A percentile compares a stretch with the other conserved stretches of the same genome.
Evolutionary conservation across 37 sponge, comb jelly and placozoan species (phyloP).

Genomic region (Cliona cf. orientalis): DNA sequence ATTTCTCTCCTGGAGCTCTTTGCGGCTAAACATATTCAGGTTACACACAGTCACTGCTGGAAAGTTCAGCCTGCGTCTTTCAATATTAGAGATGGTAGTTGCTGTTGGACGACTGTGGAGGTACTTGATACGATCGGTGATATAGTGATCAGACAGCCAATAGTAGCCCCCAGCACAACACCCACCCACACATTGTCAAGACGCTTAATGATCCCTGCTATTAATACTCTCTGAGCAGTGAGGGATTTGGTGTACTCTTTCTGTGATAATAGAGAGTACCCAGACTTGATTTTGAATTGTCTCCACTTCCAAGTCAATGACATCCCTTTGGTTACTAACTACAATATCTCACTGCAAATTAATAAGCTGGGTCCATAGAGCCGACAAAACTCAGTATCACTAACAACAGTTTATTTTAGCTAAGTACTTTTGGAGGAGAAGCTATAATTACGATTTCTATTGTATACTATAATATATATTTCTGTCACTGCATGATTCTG

Average conservation of each 20-base stretch:
- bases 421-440: no score
- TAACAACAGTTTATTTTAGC: no score
- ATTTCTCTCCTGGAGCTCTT: background rate
- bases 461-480: no score
- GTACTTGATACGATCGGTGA: constrained; percentile 10
- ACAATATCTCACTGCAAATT: no score
- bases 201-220: constrained; percentile 20
- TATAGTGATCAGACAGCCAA: constrained; percentile 34
- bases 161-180: constrained; percentile 17
- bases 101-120: constrained; percentile 25
- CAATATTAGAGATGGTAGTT: constrained; percentile 6
- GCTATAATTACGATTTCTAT: no score
- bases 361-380: no score
- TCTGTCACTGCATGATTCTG: no score
- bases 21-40: constrained; percentile 1
- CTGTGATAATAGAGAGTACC: no score
- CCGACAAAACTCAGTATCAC: no score
- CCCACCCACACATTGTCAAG: constrained; percentile 58
- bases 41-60: constrained; percentile 49
- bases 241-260: constrained; percentile 20
- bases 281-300: no score
- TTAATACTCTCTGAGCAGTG: constrained; percentile 49
- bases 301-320: no score
- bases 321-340: no score
- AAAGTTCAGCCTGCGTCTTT: background rate